Evolutionary conservation across 2,888 invertebrate species (phyloP), one percentile per base, ranked within the genome.

Genomic region (Rhyacophila evoluta): DNA sequence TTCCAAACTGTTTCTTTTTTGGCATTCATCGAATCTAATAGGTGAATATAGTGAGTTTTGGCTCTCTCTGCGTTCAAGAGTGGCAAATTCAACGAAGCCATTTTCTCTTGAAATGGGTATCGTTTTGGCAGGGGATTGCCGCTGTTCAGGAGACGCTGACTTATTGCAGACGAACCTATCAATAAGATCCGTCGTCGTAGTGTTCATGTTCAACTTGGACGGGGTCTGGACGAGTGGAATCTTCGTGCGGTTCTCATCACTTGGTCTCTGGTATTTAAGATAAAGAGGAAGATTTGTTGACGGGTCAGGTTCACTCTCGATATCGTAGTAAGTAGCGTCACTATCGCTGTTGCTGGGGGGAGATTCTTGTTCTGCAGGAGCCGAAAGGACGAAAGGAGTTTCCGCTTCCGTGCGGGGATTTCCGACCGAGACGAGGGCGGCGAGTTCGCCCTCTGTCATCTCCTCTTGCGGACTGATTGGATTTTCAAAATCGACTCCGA

Each of bases 381-480:
- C 78, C 0, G 86, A 86, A 0, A 86, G 86, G 10, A 88, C 91
- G 82, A 91, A 92, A 1, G 90, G 86, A 84, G 87, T 89, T 1
- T 88, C 89, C 0, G 89, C 88, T 79, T 90, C 85, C 29, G 83
- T 81, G 80, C 85, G 86, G 39, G 87, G 88, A 76, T 86, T 87
- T 19, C 85, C 85, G 79, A 85, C 88, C 83, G 85, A 87, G 83
- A 90, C 90, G 83, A 89, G 89, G 83, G 90, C 91, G 79, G 90
- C 88, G 79, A 90, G 88, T 85, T 92, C 92, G 82, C 87, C 87
- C 83, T 91, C 91, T 10, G 88, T 88, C 38, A 85, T 85, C 74
- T 90, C 91, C 82, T 94, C 94, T 72, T 91, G 91, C 0, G 94
- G 94, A 83, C 94, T 94, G 72, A 92, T 92, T 0, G 94, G 93